A percentile compares a stretch with the other conserved stretches of the same genome.
Evolutionary conservation across 1,140 invertebrate genomes (phyloP).

Genomic region (Neuroterus valhalla): DNA sequence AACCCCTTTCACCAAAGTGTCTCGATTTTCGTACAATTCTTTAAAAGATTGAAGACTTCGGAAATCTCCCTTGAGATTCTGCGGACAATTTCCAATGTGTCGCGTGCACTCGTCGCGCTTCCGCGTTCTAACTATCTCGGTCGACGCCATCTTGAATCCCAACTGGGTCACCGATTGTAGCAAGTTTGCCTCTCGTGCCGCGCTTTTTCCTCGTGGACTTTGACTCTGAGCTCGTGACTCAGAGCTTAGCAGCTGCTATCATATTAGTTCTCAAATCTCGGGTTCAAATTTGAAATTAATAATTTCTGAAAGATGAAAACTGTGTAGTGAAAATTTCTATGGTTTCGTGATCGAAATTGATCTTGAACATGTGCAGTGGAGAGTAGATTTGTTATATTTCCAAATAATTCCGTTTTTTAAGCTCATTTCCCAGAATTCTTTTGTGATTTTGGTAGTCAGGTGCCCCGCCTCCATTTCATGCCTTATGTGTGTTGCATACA

Average conservation of each 20-base stretch:
- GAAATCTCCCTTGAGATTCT: neutral
- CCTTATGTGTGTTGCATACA: too few relatives aligned
- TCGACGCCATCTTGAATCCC: constrained; percentile 50
- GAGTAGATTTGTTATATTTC: neutral
- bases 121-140: constrained; percentile 48
- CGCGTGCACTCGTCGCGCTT: constrained; percentile 38
- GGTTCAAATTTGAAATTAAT: neutral
- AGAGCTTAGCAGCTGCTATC: neutral
- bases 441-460: too few relatives aligned
- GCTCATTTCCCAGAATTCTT: too few relatives aligned
- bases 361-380: constrained; percentile 28
- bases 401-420: neutral
- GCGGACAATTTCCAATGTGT: neutral
- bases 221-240: neutral
- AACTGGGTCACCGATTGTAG: constrained; percentile 51
- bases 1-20: neutral
- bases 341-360: neutral
- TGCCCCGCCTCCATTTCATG: too few relatives aligned
- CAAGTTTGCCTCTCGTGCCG: constrained; percentile 30
- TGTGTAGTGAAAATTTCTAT: constrained; percentile 14
- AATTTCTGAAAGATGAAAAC: neutral
- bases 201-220: constrained; percentile 25
- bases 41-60: neutral
- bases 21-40: neutral
- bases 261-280: neutral